Conservation (phyloP, 2,888 invertebrate genomes). For the Ophion ventricosus region DNA sequence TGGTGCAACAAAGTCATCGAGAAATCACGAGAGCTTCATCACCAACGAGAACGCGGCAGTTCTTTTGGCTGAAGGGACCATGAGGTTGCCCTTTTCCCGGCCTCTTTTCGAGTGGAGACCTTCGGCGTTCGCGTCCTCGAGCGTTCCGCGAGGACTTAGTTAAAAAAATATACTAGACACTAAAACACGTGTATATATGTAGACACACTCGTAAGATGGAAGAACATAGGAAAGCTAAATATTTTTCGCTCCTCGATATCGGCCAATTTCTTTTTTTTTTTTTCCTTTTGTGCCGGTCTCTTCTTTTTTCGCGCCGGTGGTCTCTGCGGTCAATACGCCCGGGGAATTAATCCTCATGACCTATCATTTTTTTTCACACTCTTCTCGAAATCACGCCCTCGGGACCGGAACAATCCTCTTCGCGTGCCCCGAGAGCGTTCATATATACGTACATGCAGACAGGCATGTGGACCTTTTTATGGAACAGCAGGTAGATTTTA, state of each 20-base stretch:
- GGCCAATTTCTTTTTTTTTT: conserved; percentile 75
- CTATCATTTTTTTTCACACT: conserved; percentile 62
- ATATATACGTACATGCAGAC: background rate
- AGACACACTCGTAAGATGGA: background rate
- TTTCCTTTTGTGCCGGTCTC: conserved; percentile 18
- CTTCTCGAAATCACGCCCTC: conserved; percentile 36
- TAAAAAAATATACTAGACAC: background rate
- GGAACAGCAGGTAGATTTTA: background rate
- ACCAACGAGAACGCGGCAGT: too few relatives aligned
- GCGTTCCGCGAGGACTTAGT: background rate
- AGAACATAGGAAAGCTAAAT: conserved; percentile 70
- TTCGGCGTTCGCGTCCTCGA: background rate
- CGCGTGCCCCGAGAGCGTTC: conserved; percentile 15
- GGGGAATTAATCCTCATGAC: conserved; percentile 66
- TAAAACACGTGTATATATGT: background rate
- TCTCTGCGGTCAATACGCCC: conserved; percentile 24
- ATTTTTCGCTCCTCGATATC: conserved; percentile 74
- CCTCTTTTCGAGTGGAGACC: background rate
- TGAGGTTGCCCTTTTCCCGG: background rate
- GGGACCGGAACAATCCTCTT: conserved; percentile 60
- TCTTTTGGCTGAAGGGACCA: background rate
- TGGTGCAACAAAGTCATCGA: conserved; percentile 30
- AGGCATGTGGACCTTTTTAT: background rate
- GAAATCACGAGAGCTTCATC: background rate
- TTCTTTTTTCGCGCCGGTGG: conserved; percentile 55